Percentiles rank a stretch among this genome's conserved stretches.
phyloP scores from a whole-genome alignment of 2,888 invertebrate genomes.

The Teinopalpus imperialis region DNA sequence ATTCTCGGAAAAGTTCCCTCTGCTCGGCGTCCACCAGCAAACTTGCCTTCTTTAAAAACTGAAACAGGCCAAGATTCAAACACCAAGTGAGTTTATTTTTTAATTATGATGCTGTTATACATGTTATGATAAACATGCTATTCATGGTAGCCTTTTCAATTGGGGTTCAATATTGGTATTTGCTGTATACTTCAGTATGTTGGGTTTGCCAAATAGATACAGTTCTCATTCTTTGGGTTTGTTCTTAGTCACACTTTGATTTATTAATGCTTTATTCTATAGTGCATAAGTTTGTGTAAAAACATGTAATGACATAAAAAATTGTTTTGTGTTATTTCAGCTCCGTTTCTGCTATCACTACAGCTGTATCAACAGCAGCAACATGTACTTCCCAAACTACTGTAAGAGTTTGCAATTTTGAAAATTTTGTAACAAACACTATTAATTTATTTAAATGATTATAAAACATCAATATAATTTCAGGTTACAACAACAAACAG shows the following conservation, averaged over 20 bases:
- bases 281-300: no score
- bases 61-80: slow-evolving; percentile 85
- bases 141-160: no score
- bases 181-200: no score
- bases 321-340: slow-evolving; percentile 50
- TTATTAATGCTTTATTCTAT: no score
- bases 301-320: no score
- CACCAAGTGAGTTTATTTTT: slow-evolving; percentile 64
- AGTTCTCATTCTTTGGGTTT: no score
- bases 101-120: no score
- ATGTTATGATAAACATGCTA: no score
- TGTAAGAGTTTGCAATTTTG: slow-evolving; percentile 46
- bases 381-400: slow-evolving; percentile 75
- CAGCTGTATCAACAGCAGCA: slow-evolving; percentile 70
- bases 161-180: no score
- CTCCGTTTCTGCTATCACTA: slow-evolving; percentile 66
- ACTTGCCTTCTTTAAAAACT: slow-evolving; percentile 99
- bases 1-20: slow-evolving; percentile 99
- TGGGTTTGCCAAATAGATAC: no score
- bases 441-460: not conserved
- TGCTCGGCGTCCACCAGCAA: slow-evolving; percentile 98
- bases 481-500: slow-evolving; percentile 82
- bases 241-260: no score
- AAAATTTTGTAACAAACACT: not conserved
- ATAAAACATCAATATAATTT: slow-evolving; percentile 22